These are phyloP conservation scores for Nansenia antarctica DNA, from an alignment of 2,113 vertebrate genomes.

Conservation along the genomic window DNA sequence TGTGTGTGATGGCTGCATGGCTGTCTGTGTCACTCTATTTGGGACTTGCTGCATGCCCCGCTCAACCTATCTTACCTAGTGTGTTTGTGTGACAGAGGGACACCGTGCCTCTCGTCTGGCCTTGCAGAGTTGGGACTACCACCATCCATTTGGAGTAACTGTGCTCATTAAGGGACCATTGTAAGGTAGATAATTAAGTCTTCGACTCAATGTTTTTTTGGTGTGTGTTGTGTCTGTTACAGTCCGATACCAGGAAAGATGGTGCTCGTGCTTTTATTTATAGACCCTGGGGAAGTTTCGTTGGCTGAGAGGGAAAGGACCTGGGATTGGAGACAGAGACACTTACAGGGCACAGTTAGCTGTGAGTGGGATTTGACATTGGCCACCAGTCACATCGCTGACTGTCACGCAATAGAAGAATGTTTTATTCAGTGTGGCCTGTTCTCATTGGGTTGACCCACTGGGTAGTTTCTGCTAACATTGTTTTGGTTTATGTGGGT, in stretches of 20 bases:
- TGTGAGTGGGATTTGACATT: constrained; percentile 23
- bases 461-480: too few relatives aligned
- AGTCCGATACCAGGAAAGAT: not conserved
- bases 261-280: constrained; percentile 31
- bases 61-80: constrained; percentile 30
- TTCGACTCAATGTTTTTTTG: not conserved
- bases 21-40: constrained; percentile 65
- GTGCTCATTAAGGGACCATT: not conserved
- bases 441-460: too few relatives aligned
- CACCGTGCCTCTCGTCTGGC: constrained; percentile 33
- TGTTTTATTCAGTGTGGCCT: too few relatives aligned
- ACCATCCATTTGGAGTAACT: constrained; percentile 33
- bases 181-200: constrained; percentile 47
- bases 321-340: not conserved
- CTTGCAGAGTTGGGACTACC: constrained; percentile 13
- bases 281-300: constrained; percentile 1
- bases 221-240: not conserved
- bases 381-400: not conserved
- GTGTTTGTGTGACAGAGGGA: constrained; percentile 39
- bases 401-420: not conserved
- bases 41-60: constrained; percentile 51
- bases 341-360: not conserved
- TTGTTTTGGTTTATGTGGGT: too few relatives aligned
- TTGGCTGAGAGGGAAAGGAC: not conserved
- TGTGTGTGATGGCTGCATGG: constrained; percentile 32